Evolutionary conservation across 1,140 invertebrate species (phyloP).

Genomic region (Papilio machaon): DNA sequence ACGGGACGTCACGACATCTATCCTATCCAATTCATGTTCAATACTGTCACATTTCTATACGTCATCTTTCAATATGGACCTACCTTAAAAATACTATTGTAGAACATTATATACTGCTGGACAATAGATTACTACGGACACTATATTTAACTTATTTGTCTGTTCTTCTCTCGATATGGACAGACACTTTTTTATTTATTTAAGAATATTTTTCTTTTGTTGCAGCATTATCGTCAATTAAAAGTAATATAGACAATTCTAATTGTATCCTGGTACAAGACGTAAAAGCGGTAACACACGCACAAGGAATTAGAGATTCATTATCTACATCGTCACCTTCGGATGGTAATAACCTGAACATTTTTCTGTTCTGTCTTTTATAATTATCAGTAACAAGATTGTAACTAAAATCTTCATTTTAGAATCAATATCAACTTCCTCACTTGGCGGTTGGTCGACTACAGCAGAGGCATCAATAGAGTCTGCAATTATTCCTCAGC

Average conservation of each 20-base stretch:
- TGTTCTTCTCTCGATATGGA: not conserved
- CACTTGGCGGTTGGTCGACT: slow-evolving; percentile 76
- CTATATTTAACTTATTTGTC: not conserved
- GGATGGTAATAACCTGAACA: slow-evolving; percentile 83
- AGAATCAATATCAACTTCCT: slow-evolving; percentile 83
- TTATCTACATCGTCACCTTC: slow-evolving; percentile 88
- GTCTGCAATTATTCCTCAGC: slow-evolving; percentile 83
- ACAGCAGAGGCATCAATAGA: slow-evolving; percentile 82
- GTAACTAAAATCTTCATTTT: slow-evolving; percentile 50
- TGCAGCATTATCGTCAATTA: slow-evolving; percentile 93
- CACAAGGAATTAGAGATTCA: slow-evolving; percentile 88
- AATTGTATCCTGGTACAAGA: slow-evolving; percentile 95
- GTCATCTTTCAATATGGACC: slow-evolving; percentile 66
- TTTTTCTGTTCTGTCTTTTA: slow-evolving; percentile 9
- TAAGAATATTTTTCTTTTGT: slow-evolving; percentile 66
- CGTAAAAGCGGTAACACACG: slow-evolving; percentile 92
- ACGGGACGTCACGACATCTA: slow-evolving; percentile 71
- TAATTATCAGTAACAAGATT: not conserved
- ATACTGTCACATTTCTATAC: slow-evolving; percentile 59
- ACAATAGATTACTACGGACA: not conserved
- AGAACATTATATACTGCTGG: slow-evolving; percentile 30
- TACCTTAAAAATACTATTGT: slow-evolving; percentile 58
- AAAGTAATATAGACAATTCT: slow-evolving; percentile 90
- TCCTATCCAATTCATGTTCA: slow-evolving; percentile 59
- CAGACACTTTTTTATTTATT: too few species aligned